Evolutionary conservation across 2,888 invertebrate genomes (phyloP), one percentile per base, ranked within the genome.

Genomic region (Andrena minutula): DNA sequence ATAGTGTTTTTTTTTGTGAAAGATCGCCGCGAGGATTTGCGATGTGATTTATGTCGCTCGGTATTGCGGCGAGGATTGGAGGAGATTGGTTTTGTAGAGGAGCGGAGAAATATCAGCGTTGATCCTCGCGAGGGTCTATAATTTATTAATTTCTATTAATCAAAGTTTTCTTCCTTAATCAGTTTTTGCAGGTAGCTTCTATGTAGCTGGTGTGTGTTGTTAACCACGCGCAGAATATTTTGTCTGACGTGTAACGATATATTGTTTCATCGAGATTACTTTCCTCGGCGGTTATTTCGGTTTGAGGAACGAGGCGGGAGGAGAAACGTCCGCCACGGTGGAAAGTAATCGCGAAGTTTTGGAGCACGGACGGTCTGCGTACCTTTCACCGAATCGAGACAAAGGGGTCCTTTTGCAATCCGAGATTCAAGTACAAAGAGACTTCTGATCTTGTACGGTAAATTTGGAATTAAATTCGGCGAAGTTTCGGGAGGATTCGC

Each of bases 131-230:
- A 84, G 87, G 87, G 83, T 79, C 82, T 23, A 53, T 47, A 28
- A 30, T 60, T 64, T 35, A 41, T 41, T 41, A 49, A 81, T 84
- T 82, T 23, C 12, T 84, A 88, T 87, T 87, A 84, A 89, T 89
- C 79, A 84, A 83, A 63, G 23, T 72, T 82, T 82, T 77, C 82
- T 86, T 85, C 84, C 79, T 89, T 88, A 85, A 81, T 79, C 85
- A 89, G 84, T 90, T 91, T 88, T 90, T 90, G 79, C 92, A 92
- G 92, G 92, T 88, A 90, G 90, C 90, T 91, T 90, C 89, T 88
- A 75, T 89, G 83, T 91, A 88, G 87, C 89, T 83, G 56, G 12
- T 56, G 89, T 85, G 79, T 88, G 49, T 80, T 68, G 63, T 79
- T 80, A 61, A 89, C 88, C 88, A 85, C 79, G 88, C 88, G 88